These are phyloP conservation scores for Oligia fasciuncula DNA, from an alignment of 2,888 invertebrate species.

Conservation along the genomic window DNA sequence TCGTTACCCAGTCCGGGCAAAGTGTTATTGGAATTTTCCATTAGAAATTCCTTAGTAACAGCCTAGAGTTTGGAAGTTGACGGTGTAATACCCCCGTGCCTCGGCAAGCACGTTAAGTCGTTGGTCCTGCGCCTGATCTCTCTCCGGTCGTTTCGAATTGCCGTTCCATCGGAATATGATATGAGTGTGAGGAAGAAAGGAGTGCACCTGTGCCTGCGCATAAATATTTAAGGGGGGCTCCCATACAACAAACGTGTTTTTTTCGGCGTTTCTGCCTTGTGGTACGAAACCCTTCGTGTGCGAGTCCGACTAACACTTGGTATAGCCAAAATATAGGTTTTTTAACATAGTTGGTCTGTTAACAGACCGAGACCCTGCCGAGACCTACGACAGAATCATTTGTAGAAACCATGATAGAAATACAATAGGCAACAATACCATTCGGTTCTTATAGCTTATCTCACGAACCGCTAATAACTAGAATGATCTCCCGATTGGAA, in stretches of 20 bases:
- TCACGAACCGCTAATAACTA: constrained; percentile 5
- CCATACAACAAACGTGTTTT: too few species aligned
- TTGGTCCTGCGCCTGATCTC: too few species aligned
- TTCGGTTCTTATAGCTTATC: constrained; percentile 11
- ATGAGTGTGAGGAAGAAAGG: neutral
- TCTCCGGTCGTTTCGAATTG: too few species aligned
- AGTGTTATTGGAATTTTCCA: neutral
- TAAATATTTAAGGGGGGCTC: too few species aligned
- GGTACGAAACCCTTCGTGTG: too few species aligned
- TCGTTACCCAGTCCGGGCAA: neutral
- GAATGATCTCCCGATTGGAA: neutral
- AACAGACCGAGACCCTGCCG: neutral
- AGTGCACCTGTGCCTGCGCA: neutral
- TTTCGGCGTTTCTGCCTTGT: too few species aligned
- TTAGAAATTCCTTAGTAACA: neutral
- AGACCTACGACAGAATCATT: neutral
- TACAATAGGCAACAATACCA: neutral
- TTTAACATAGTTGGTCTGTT: neutral
- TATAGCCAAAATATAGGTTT: neutral
- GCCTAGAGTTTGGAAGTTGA: neutral
- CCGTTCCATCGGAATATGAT: too few species aligned
- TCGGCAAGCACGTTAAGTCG: neutral
- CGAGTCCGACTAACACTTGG: too few species aligned
- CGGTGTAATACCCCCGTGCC: neutral
- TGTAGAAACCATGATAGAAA: neutral